These are phyloP conservation scores for Liparis tanakae DNA, from an alignment of 2,797 vertebrate genomes.

Conservation along the genomic window DNA sequence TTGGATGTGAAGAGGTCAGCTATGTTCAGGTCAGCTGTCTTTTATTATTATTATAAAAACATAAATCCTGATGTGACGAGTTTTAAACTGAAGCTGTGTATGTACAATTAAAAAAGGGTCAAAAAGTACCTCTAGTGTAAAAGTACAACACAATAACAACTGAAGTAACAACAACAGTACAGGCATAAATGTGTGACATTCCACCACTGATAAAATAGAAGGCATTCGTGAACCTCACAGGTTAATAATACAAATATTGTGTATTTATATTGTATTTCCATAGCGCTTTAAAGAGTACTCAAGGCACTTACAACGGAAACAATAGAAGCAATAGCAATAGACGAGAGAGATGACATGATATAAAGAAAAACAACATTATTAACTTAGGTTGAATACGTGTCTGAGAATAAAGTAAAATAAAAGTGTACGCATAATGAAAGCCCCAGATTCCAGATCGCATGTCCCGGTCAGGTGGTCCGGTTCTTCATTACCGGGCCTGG, in stretches of 20 bases:
- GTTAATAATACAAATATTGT: too few species aligned
- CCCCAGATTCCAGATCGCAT: too few species aligned
- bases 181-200: not conserved
- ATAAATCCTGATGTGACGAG: not conserved
- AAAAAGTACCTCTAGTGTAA: not conserved
- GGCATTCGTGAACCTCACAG: not conserved
- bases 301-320: too few species aligned
- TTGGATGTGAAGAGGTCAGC: not conserved
- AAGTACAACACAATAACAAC: not conserved
- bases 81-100: not conserved
- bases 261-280: too few species aligned
- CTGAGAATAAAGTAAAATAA: not conserved
- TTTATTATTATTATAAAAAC: not conserved
- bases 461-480: constrained; percentile 12
- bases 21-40: not conserved
- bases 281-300: too few species aligned
- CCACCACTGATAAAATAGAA: not conserved
- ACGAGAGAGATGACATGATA: too few species aligned
- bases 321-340: too few species aligned
- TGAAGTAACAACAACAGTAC: not conserved
- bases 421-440: too few species aligned
- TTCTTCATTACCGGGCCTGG: constrained; percentile 57
- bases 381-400: not conserved
- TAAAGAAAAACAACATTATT: too few species aligned
- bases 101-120: not conserved